A percentile compares a stretch with the other conserved stretches of the same genome.
These are phyloP conservation scores for Xiphophorus couchianus DNA, from an alignment of 2,113 vertebrate species.

Conservation along the genomic window DNA sequence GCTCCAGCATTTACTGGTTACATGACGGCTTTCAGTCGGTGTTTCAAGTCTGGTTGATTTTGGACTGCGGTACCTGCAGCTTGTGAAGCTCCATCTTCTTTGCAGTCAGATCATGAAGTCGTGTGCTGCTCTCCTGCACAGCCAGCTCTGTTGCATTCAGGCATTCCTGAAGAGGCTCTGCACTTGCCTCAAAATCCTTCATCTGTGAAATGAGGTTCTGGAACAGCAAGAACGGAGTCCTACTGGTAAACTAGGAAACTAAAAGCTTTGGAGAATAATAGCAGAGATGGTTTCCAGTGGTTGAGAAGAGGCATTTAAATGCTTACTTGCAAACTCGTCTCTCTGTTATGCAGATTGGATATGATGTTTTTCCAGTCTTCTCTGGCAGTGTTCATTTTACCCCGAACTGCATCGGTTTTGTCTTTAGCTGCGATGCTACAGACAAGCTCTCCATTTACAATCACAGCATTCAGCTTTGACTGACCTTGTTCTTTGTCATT, in stretches of 20 bases:
- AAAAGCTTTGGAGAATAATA: background rate
- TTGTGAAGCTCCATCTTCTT: slow-evolving; percentile 92
- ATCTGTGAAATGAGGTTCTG: slow-evolving; percentile 93
- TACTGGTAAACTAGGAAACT: background rate
- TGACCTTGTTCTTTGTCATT: slow-evolving; percentile 89
- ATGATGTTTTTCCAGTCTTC: slow-evolving; percentile 94
- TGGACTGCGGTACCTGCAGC: slow-evolving; percentile 85
- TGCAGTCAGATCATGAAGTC: slow-evolving; percentile 90
- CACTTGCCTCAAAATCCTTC: slow-evolving; percentile 92
- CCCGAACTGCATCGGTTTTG: slow-evolving; percentile 81
- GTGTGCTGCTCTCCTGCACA: slow-evolving; percentile 87
- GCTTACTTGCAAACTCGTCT: slow-evolving; percentile 87
- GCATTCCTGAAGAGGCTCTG: slow-evolving; percentile 90
- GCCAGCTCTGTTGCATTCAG: slow-evolving; percentile 84
- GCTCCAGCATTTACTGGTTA: slow-evolving; percentile 6
- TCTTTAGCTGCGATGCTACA: slow-evolving; percentile 83
- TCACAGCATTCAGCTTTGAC: slow-evolving; percentile 85
- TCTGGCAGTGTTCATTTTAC: slow-evolving; percentile 83
- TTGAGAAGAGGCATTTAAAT: background rate
- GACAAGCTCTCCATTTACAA: slow-evolving; percentile 86
- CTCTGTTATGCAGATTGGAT: slow-evolving; percentile 88
- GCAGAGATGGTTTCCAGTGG: too few species aligned
- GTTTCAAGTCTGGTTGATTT: background rate
- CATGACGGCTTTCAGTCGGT: background rate
- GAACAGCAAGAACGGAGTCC: slow-evolving; percentile 6